phyloP scores from a whole-genome alignment of 2,113 vertebrate genomes.

The Erpornis zantholeuca region DNA sequence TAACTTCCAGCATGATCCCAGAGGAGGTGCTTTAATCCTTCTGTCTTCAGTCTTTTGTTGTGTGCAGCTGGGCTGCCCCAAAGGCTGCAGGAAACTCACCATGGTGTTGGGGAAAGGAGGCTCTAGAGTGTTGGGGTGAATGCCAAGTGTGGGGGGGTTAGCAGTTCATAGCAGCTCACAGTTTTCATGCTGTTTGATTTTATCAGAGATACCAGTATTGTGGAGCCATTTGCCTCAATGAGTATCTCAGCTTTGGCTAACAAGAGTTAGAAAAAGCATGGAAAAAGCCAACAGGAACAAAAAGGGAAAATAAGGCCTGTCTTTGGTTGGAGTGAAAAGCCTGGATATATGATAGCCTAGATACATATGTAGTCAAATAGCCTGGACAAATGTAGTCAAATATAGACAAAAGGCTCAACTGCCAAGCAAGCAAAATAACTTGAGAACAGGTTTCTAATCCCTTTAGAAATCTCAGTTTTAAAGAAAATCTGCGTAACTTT shows the following conservation, averaged over 20 bases:
- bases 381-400: neutral
- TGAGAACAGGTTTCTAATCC: neutral
- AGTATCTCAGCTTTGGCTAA: neutral
- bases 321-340: neutral
- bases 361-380: neutral
- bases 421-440: neutral
- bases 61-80: neutral
- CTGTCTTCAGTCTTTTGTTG: neutral
- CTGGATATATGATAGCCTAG: neutral
- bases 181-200: neutral
- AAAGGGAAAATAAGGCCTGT: neutral
- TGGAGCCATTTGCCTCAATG: neutral
- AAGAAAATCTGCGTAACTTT: neutral
- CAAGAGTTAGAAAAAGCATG: neutral
- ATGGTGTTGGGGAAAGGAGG: neutral
- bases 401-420: neutral
- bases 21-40: neutral
- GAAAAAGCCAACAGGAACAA: neutral
- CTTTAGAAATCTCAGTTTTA: neutral
- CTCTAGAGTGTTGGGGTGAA: neutral
- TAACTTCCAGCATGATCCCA: neutral
- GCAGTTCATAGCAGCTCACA: neutral
- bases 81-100: neutral
- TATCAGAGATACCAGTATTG: neutral
- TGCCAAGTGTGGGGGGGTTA: neutral